These are phyloP conservation scores for Byasa hedistus DNA, from an alignment of 2,888 invertebrate genomes.

Conservation along the genomic window DNA sequence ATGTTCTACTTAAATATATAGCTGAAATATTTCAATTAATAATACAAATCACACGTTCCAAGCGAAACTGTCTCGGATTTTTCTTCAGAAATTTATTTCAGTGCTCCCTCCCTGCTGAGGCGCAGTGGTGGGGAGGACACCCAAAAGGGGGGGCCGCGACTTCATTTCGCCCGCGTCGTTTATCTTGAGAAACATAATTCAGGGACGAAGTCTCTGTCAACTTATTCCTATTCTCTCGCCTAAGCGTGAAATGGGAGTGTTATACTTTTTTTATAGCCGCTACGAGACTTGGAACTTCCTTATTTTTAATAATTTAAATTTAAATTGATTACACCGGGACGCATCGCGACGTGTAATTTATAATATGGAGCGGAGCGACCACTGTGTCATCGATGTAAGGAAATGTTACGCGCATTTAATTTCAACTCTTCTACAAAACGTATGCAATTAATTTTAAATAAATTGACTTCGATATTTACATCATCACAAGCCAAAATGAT, in stretches of 20 bases:
- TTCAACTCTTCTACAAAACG: not conserved
- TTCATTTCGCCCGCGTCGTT: conserved; percentile 87
- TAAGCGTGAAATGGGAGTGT: conserved; percentile 76
- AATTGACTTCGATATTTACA: not conserved
- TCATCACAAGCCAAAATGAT: not conserved
- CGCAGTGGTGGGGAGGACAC: conserved; percentile 39
- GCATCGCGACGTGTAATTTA: conserved; percentile 8
- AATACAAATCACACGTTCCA: conserved; percentile 77
- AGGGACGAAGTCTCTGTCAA: conserved; percentile 80
- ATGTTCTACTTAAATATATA: not conserved
- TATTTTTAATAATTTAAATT: conserved; percentile 28
- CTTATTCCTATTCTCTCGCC: conserved; percentile 80
- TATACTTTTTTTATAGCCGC: conserved; percentile 52
- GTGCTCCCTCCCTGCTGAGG: conserved; percentile 60
- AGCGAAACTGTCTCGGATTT: conserved; percentile 75
- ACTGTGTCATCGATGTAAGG: conserved; percentile 14
- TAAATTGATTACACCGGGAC: conserved; percentile 18
- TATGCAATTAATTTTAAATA: conserved; percentile 3
- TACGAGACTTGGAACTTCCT: conserved; percentile 28
- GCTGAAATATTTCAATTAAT: conserved; percentile 69
- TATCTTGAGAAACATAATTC: conserved; percentile 86
- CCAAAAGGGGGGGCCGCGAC: conserved; percentile 74
- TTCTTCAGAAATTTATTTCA: conserved; percentile 77
- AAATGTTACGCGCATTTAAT: conserved; percentile 5
- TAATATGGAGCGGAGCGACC: conserved; percentile 29